Conservation (phyloP, 1,140 invertebrate genomes). For the Heliconius hewitsoni region DNA sequence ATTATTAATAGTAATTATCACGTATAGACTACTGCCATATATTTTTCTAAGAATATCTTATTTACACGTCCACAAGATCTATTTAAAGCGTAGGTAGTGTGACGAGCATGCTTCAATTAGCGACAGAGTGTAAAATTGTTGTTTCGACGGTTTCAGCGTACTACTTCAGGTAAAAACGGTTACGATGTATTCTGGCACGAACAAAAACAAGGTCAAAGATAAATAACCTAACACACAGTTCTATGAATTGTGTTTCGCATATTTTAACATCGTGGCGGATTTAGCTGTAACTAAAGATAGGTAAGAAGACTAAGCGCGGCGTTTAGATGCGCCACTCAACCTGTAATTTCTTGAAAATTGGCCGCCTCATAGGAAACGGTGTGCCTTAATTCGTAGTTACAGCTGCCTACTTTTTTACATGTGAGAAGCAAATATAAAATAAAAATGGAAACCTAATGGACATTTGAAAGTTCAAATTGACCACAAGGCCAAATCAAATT, state of each 20-base stretch:
- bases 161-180: constrained; percentile 8
- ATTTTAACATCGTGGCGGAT: background rate
- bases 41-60: background rate
- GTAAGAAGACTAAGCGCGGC: no score
- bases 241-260: background rate
- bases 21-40: background rate
- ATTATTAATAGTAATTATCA: background rate
- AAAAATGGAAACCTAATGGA: no score
- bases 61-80: background rate
- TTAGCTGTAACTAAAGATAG: background rate
- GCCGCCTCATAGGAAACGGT: no score
- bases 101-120: constrained; percentile 5
- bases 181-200: background rate
- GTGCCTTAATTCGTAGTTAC: no score
- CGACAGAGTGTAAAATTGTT: constrained; percentile 8
- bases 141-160: background rate
- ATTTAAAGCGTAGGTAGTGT: background rate
- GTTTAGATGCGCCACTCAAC: no score
- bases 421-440: no score
- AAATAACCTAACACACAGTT: background rate
- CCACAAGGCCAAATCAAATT: no score
- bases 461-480: no score
- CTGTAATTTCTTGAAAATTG: no score
- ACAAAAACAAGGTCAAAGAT: constrained; percentile 2
- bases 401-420: no score